phyloP scores from a whole-genome alignment of 2,797 vertebrate species.

The Molossus molossus region DNA sequence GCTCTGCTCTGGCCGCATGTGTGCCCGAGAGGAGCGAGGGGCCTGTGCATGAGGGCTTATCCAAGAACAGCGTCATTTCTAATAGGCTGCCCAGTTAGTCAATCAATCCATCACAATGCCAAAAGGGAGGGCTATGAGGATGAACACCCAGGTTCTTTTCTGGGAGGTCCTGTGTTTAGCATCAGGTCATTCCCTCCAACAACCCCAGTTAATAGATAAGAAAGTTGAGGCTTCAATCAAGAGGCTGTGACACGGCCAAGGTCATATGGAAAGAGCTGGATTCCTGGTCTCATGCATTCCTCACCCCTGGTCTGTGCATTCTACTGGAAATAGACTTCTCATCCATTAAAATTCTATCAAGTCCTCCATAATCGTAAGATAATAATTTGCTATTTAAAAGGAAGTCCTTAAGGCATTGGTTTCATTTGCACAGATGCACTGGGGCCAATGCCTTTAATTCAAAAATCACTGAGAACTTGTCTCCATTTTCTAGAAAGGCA shows the following conservation, averaged over 20 bases:
- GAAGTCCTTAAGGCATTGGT: neutral
- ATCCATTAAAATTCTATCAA: neutral
- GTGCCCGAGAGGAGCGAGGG: neutral
- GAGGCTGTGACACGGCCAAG: neutral
- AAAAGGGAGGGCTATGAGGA: neutral
- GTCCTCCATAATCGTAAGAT: neutral
- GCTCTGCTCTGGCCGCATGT: fast-evolving
- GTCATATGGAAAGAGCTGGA: neutral
- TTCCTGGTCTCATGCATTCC: neutral
- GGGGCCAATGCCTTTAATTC: neutral
- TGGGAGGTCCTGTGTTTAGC: neutral
- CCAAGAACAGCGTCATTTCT: neutral
- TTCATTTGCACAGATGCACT: neutral
- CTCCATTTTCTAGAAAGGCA: neutral
- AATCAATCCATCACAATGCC: fast-evolving
- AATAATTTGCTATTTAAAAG: neutral
- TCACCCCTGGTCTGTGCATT: neutral
- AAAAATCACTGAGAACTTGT: neutral
- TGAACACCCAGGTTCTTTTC: neutral
- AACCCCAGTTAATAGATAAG: neutral
- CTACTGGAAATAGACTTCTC: neutral
- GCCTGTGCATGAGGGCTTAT: fast-evolving
- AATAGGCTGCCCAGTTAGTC: fast-evolving
- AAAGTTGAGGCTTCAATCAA: fast-evolving
- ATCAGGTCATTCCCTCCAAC: no score